Evolutionary conservation across 2,888 invertebrate genomes (phyloP), one percentile per base, ranked within the genome.

Genomic region (Apodemia mormo): DNA sequence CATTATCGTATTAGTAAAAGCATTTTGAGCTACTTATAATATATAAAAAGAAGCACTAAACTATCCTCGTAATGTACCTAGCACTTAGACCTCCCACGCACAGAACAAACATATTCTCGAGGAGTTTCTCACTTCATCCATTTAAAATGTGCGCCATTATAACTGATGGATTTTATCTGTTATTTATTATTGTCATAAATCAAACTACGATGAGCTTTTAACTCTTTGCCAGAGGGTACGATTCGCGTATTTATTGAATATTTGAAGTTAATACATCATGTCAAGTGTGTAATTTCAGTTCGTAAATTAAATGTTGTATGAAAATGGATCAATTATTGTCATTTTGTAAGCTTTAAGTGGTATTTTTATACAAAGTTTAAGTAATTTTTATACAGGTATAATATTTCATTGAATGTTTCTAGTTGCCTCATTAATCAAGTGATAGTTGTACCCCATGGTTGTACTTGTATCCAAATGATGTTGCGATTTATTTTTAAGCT

Each of bases 1-100:
- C n/a, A n/a, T 52, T 9, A 7, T 52, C n/a, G 7, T 3, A n/a
- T n/a, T 52, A n/a, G 6, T 52, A n/a, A n/a, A n/a, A n/a, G 5
- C 1, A 52, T n/a, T 52, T 52, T 52, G n/a, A n/a, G 12, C 3
- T n/a, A 2, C n/a, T n/a, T 52, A 12, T 75, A 81, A 81, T 74
- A 70, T 70, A 70, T 6, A 14, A 52, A n/a, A 52, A n/a, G 10
- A 2, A 33, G 61, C 14, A 29, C 61, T 61, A 33, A 30, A 33
- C 61, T 61, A 61, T 61, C 61, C 61, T 14, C 61, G 6, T 73
- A 70, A 72, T 72, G 70, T 71, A 64, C 67, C 69, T 49, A 84
- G 82, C 79, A 82, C 79, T 84, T 78, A 78, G 80, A 79, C 81
- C 85, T 81, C 89, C 89, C 83, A 89, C 87, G 77, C 77, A 70